Evolutionary conservation across 2,888 invertebrate species (phyloP), one percentile per base, ranked within the genome.

Genomic region (Cosmorhoe ocellata): DNA sequence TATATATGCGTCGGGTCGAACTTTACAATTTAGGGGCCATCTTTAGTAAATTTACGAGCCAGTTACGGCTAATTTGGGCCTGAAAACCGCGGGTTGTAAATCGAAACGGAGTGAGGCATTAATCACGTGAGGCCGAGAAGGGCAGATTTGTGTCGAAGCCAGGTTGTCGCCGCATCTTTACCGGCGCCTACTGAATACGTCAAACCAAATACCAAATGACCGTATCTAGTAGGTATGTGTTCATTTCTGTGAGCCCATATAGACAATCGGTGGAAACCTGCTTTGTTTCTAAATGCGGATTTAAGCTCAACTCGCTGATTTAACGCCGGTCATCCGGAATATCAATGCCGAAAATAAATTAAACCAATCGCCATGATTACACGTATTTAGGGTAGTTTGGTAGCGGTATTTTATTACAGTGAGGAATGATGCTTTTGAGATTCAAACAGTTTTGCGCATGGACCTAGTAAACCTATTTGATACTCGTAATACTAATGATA

Each of bases 61-160:
- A 62, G 64, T 64, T 54, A 62, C 63, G 71, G 79, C 75, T 74
- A 79, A 81, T 82, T 80, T 74, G 71, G 72, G 70, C 70, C 69
- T 69, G 70, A 67, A 74, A 71, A 69, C 76, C 72, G 57, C 71
- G 67, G 62, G 68, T 64, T 72, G 74, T 81, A 78, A 79, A 81
- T 81, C 72, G 74, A 67, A 69, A 62, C 70, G 63, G 67, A 63
- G 74, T 57, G 59, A 48, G 43, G 59, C 77, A 80, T 81, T 72
- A 73, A 77, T 81, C 75, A 81, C 74, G 66, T 48, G 58, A 60
- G 56, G 47, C 59, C 54, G 64, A 64, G 32, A 47, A 33, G 28
- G 14, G 24, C 11, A 7, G 5, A 24, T 9, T 42, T 9, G 37
- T n/a, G 11, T 10, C 14, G 26, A 37, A 41, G 36, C 26, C 42